Evolutionary conservation across 2,888 invertebrate genomes (phyloP), one percentile per base, ranked within the genome.

Genomic region (Diaphora mendica): DNA sequence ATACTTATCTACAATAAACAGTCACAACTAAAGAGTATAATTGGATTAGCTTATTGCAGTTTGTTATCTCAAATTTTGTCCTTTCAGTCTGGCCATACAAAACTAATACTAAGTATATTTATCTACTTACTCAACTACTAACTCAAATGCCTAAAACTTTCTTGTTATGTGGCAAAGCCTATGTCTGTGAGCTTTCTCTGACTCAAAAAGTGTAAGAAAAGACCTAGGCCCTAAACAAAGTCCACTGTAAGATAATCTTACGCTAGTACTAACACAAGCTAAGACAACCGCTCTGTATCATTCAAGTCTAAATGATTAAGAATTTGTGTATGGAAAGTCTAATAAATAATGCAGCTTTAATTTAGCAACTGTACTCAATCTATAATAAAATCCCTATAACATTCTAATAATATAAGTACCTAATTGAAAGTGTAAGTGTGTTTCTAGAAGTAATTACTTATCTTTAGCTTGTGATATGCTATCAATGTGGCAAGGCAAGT

Each of bases 371-470:
- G 17, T 62, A 30, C 62, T 62, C 30, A 30, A 30, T 5, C 26
- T 0, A 15, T 30, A 5, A 15, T 30, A 5, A 17, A 30, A 62
- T 30, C 26, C 30, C 26, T 26, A 7, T 13, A 11, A 30, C 30
- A 30, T 62, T 62, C 17, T 62, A 62, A 11, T 59, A n/a, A 26
- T 59, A 11, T 59, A n/a, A 59, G 13, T 62, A 15, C 30, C 17
- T 26, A 33, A 26, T 48, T 48, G 30, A 69, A 69, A 35, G 26
- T 59, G 26, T 35, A 64, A 64, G 39, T 23, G 30, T 9, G 66
- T 71, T 65, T 33, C 67, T 73, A 70, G 42, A 79, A 77, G 73
- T 78, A 78, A 77, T 79, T 84, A 76, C 72, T 82, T 84, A 84
- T 84, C 83, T 82, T n/a, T 75, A 72, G 74, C 71, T 68, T 68